phyloP scores from a whole-genome alignment of 2,888 invertebrate species.

The Cryptocephalus primarius region DNA sequence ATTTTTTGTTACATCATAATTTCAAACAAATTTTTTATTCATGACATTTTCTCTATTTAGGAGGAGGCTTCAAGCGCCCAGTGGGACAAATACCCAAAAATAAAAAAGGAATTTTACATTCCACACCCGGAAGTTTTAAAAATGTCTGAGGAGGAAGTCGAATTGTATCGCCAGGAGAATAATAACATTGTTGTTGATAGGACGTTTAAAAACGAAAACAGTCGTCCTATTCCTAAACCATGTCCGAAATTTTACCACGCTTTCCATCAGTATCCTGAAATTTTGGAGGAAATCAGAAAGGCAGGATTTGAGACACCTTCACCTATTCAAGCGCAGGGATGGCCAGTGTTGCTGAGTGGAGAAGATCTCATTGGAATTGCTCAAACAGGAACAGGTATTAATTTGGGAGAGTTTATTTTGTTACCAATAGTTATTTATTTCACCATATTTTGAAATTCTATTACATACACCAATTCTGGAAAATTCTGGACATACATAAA shows the following conservation, averaged over 20 bases:
- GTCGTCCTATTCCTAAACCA: conserved; percentile 59
- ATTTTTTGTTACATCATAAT: neutral
- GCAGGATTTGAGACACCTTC: conserved; percentile 75
- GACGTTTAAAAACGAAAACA: conserved; percentile 39
- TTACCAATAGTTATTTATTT: no score
- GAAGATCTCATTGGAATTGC: conserved; percentile 94
- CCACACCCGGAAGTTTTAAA: conserved; percentile 62
- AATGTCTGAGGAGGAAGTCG: conserved; percentile 53
- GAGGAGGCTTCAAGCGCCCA: conserved; percentile 45
- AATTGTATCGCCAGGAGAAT: conserved; percentile 50
- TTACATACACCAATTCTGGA: no score
- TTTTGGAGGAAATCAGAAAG: conserved; percentile 67
- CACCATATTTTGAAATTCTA: no score
- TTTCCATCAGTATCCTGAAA: conserved; percentile 70
- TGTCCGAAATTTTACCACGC: conserved; percentile 73
- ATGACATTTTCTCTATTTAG: conserved; percentile 27
- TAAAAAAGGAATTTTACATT: conserved; percentile 73
- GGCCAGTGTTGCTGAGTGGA: conserved; percentile 87
- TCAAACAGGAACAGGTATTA: conserved; percentile 69
- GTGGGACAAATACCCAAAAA: conserved; percentile 54
- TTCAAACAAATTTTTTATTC: neutral
- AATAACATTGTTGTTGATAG: conserved; percentile 66
- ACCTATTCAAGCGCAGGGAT: conserved; percentile 88
- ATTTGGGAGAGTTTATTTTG: neutral
- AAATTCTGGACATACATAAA: no score